Percentiles rank a stretch among this genome's conserved stretches.
phyloP scores from a whole-genome alignment of 2,888 invertebrate species.

The Spodoptera littoralis region DNA sequence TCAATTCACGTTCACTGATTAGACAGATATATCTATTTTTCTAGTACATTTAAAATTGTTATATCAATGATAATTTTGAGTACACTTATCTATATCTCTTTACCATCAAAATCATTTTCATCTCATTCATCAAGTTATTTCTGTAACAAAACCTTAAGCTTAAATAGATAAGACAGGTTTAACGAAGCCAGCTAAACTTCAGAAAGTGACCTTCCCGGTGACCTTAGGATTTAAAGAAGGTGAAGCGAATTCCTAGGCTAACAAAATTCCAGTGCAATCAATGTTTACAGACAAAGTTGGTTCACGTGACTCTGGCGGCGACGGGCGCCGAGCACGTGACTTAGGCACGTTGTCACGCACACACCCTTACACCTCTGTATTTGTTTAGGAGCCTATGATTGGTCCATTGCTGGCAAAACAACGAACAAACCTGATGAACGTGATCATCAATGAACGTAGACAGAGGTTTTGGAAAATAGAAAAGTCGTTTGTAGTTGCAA shows the following conservation, averaged over 20 bases:
- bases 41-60: no score
- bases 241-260: slow-evolving; percentile 2
- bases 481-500: no score
- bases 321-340: slow-evolving; percentile 39
- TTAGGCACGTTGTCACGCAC: slow-evolving; percentile 49
- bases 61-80: no score
- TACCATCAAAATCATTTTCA: no score
- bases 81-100: no score
- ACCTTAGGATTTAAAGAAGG: neutral
- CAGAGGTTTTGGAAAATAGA: no score
- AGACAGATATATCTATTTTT: no score
- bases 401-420: slow-evolving; percentile 22
- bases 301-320: slow-evolving; percentile 43
- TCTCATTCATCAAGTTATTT: no score
- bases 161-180: neutral
- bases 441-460: no score
- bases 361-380: slow-evolving; percentile 12
- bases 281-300: slow-evolving; percentile 47
- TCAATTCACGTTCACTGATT: slow-evolving; percentile 2
- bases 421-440: slow-evolving; percentile 12
- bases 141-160: no score
- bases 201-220: neutral
- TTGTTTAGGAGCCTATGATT: slow-evolving; percentile 19
- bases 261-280: slow-evolving; percentile 34
- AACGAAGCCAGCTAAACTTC: neutral